These are phyloP conservation scores for Leucophora obtusa DNA, from an alignment of 2,888 invertebrate species.

Conservation along the genomic window DNA sequence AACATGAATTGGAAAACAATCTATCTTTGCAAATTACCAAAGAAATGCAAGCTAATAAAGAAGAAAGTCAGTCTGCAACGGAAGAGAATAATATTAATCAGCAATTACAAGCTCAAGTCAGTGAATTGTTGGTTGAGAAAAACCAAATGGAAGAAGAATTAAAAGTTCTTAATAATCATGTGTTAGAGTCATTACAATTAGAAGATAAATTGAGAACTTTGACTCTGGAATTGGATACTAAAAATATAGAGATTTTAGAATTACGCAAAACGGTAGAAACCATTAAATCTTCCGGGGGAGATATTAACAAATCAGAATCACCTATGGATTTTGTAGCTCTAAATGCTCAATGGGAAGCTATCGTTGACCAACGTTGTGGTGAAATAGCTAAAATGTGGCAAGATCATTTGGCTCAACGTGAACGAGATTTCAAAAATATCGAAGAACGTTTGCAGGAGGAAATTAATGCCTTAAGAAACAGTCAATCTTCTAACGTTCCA, in stretches of 20 bases:
- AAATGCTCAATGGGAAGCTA: slow-evolving; percentile 79
- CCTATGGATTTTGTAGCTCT: slow-evolving; percentile 68
- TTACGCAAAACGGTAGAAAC: slow-evolving; percentile 72
- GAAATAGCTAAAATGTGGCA: slow-evolving; percentile 87
- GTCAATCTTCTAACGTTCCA: slow-evolving; percentile 74
- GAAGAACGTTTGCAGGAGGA: slow-evolving; percentile 80
- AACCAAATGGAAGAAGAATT: slow-evolving; percentile 76
- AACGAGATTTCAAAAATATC: slow-evolving; percentile 81
- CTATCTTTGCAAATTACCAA: slow-evolving; percentile 70
- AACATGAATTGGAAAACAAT: slow-evolving; percentile 77
- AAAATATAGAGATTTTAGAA: slow-evolving; percentile 77
- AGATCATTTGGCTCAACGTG: slow-evolving; percentile 83
- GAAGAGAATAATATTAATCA: slow-evolving; percentile 26
- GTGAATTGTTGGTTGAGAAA: slow-evolving; percentile 72
- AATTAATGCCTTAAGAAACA: slow-evolving; percentile 75
- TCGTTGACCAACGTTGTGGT: slow-evolving; percentile 83
- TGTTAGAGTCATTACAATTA: slow-evolving; percentile 73
- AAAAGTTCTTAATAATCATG: slow-evolving; percentile 77
- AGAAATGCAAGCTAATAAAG: slow-evolving; percentile 66
- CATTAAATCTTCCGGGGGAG: slow-evolving; percentile 37
- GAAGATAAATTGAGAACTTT: slow-evolving; percentile 76
- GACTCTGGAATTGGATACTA: slow-evolving; percentile 75
- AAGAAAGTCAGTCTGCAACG: slow-evolving; percentile 22
- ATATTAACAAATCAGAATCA: not conserved
- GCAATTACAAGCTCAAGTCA: slow-evolving; percentile 69